phyloP scores from a whole-genome alignment of 2,797 vertebrate genomes.

The Enoplosus armatus region DNA sequence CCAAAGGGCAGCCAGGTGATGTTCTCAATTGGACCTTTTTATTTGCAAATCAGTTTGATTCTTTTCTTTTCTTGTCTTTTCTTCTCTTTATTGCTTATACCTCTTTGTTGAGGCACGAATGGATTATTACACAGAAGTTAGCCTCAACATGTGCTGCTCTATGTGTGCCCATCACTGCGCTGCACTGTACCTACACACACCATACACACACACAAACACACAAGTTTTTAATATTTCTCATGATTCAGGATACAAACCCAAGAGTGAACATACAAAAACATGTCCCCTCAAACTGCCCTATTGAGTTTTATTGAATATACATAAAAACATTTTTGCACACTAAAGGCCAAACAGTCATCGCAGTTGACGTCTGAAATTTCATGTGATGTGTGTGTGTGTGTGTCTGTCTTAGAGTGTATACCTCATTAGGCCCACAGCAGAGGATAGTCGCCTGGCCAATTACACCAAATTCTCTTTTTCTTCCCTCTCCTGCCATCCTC shows the following conservation, averaged over 20 bases:
- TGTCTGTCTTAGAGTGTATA: constrained; percentile 43
- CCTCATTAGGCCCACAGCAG: constrained; percentile 79
- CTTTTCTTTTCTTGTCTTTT: not conserved
- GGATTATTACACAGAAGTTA: constrained; percentile 3
- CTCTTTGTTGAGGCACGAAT: constrained; percentile 18
- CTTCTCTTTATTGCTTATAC: constrained; percentile 8
- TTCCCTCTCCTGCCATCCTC: constrained; percentile 17
- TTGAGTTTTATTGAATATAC: constrained; percentile 57
- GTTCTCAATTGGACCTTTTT: constrained; percentile 54
- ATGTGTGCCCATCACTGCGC: not conserved
- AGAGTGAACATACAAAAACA: constrained; percentile 8
- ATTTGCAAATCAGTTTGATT: constrained; percentile 61
- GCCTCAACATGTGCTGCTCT: not conserved
- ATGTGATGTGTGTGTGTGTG: constrained; percentile 15
- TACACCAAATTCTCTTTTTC: constrained; percentile 64
- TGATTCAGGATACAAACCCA: constrained; percentile 2
- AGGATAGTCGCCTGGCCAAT: constrained; percentile 72
- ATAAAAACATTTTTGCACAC: constrained; percentile 41
- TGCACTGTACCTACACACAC: not conserved
- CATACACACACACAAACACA: not conserved
- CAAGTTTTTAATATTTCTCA: not conserved
- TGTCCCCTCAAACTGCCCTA: constrained; percentile 34
- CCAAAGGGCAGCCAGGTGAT: constrained; percentile 59
- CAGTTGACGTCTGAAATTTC: constrained; percentile 29
- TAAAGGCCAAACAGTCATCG: constrained; percentile 34